These are phyloP conservation scores for Priocnemis perturbator DNA, from an alignment of 2,888 invertebrate genomes.

Conservation along the genomic window DNA sequence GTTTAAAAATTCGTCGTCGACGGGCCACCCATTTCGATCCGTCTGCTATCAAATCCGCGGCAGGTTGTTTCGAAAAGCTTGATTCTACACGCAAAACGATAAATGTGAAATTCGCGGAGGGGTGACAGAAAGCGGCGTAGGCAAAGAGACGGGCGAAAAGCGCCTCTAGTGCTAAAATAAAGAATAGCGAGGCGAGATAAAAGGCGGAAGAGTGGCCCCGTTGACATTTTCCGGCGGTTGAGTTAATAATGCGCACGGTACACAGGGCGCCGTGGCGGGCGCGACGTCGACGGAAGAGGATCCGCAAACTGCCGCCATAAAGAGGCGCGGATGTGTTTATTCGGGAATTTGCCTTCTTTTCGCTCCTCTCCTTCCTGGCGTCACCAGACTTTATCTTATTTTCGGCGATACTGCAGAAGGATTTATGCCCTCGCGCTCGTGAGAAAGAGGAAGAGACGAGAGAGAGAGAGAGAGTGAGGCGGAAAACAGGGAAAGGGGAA, in stretches of 20 bases:
- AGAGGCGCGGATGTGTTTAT: slow-evolving; percentile 74
- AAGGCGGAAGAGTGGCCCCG: slow-evolving; percentile 54
- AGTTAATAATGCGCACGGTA: slow-evolving; percentile 74
- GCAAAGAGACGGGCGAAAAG: slow-evolving; percentile 23
- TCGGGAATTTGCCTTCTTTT: slow-evolving; percentile 72
- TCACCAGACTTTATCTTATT: slow-evolving; percentile 71
- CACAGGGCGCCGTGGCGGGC: slow-evolving; percentile 58
- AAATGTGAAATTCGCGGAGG: slow-evolving; percentile 36
- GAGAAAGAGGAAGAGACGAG: background rate
- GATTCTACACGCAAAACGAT: slow-evolving; percentile 18
- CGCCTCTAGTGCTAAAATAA: slow-evolving; percentile 59
- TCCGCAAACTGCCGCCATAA: slow-evolving; percentile 70
- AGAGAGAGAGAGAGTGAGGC: slow-evolving; percentile 36
- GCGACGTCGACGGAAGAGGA: slow-evolving; percentile 47
- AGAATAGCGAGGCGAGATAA: slow-evolving; percentile 66
- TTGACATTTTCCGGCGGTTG: slow-evolving; percentile 75
- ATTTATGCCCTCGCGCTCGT: slow-evolving; percentile 65
- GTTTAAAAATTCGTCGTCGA: slow-evolving; percentile 52
- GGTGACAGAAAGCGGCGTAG: slow-evolving; percentile 1
- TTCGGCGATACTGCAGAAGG: slow-evolving; percentile 64
- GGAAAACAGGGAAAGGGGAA: slow-evolving; percentile 13
- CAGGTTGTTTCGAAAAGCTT: too few relatives aligned
- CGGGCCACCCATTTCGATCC: too few relatives aligned
- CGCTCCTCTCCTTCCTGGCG: slow-evolving; percentile 36
- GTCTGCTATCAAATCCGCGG: too few relatives aligned